Percentiles rank a stretch among this genome's conserved stretches.
Conservation (phyloP, 2,113 vertebrate genomes). For the Hemibagrus wyckioides region DNA sequence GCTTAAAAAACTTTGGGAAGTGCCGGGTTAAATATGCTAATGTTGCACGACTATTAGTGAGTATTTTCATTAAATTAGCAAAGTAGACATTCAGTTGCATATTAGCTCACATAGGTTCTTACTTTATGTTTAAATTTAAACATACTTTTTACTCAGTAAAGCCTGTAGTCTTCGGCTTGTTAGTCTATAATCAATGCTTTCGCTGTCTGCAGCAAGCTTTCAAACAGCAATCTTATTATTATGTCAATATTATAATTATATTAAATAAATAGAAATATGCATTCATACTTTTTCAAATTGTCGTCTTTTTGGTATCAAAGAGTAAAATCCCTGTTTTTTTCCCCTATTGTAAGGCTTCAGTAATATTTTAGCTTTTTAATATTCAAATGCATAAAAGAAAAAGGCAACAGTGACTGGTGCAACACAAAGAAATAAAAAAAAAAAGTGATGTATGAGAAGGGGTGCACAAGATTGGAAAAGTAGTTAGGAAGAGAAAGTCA, state of each 20-base stretch:
- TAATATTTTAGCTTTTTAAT: conserved; percentile 19
- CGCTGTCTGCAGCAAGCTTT: background rate
- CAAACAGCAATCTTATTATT: background rate
- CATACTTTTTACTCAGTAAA: background rate
- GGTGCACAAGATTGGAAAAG: conserved; percentile 65
- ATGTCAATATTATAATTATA: too few relatives aligned
- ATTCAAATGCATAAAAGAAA: conserved; percentile 57
- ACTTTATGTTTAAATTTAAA: background rate
- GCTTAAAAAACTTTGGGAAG: background rate
- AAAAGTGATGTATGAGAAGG: conserved; percentile 53
- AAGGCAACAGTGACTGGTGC: conserved; percentile 60
- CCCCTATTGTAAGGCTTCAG: background rate
- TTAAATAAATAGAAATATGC: background rate
- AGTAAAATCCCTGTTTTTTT: background rate
- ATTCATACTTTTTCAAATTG: background rate
- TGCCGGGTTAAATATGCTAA: background rate
- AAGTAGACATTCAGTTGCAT: background rate
- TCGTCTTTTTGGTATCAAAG: background rate
- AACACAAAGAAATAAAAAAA: conserved; percentile 59
- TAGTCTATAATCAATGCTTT: background rate
- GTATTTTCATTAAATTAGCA: background rate
- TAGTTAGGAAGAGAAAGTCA: conserved; percentile 57
- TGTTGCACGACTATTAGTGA: too few relatives aligned
- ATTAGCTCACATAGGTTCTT: background rate
- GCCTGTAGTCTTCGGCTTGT: background rate